Conservation (phyloP, 2,113 vertebrate species). For the Callopanchax toddi region DNA sequence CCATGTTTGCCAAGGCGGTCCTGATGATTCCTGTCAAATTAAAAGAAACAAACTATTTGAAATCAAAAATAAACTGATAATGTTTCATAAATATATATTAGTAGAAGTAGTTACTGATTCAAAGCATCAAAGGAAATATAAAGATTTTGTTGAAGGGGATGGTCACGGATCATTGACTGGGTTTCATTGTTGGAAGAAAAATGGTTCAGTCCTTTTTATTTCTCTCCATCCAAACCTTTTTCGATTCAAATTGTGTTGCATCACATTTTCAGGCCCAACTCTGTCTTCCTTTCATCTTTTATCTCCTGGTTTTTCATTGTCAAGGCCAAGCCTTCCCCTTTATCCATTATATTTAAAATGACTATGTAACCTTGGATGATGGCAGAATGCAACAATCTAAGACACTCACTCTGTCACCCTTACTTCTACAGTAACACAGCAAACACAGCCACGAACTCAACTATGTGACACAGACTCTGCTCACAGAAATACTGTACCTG, state of each 20-base stretch:
- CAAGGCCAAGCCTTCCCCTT: conserved; percentile 52
- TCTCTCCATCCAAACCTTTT: neutral
- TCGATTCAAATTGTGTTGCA: neutral
- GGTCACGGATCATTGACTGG: neutral
- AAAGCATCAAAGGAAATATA: neutral
- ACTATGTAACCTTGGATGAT: conserved; percentile 57
- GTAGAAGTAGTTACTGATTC: neutral
- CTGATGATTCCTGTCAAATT: conserved; percentile 89
- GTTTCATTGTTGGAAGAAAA: neutral
- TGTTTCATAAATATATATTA: neutral
- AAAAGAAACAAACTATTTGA: neutral
- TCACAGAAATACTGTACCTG: conserved; percentile 21
- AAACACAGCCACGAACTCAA: conserved; percentile 59
- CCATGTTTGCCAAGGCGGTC: conserved; percentile 96
- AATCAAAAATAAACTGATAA: neutral
- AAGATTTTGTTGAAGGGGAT: neutral
- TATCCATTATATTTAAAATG: conserved; percentile 62
- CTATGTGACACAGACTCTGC: conserved; percentile 40
- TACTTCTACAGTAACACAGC: conserved; percentile 51
- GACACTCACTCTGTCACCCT: conserved; percentile 52
- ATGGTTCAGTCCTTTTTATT: neutral
- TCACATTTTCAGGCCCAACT: conserved; percentile 8
- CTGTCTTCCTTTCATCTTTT: conserved; percentile 17
- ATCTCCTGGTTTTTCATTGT: conserved; percentile 22
- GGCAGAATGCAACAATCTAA: conserved; percentile 41